phyloP scores from a whole-genome alignment of 2,113 vertebrate species.

The Morone saxatilis region DNA sequence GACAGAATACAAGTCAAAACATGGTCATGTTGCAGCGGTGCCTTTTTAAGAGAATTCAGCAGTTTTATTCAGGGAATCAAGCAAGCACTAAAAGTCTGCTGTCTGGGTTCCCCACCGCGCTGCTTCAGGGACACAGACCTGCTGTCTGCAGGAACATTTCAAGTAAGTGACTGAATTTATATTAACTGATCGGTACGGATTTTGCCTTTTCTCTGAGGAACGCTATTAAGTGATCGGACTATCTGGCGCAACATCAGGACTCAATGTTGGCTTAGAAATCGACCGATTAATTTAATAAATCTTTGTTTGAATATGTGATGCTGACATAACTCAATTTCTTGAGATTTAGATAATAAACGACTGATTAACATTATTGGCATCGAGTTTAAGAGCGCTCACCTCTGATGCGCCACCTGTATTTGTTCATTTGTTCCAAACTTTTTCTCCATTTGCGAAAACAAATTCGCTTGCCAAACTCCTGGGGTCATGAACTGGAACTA shows the following conservation, averaged over 20 bases:
- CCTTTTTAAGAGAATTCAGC: constrained; percentile 29
- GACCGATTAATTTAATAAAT: background rate
- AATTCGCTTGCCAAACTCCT: background rate
- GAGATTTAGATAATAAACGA: background rate
- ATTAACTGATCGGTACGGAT: background rate
- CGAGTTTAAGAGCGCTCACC: background rate
- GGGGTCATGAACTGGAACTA: constrained; percentile 57
- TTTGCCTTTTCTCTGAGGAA: too few species aligned
- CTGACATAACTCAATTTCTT: background rate
- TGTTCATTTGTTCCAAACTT: constrained; percentile 7
- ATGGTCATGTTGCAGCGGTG: constrained; percentile 56
- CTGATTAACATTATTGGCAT: background rate
- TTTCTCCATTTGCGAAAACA: constrained; percentile 22
- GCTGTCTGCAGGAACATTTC: constrained; percentile 50
- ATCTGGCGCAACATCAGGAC: background rate
- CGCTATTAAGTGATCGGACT: too few species aligned
- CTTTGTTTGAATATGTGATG: background rate
- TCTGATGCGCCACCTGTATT: background rate
- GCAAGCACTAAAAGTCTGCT: background rate
- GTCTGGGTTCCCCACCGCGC: background rate
- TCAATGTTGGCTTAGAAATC: too few species aligned
- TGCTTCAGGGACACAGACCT: constrained; percentile 16
- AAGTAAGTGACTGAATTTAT: constrained; percentile 45
- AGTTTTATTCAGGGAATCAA: constrained; percentile 15
- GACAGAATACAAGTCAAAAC: constrained; percentile 9